These are phyloP conservation scores for Gavialis gangeticus DNA, from an alignment of 2,113 vertebrate species.

Conservation along the genomic window DNA sequence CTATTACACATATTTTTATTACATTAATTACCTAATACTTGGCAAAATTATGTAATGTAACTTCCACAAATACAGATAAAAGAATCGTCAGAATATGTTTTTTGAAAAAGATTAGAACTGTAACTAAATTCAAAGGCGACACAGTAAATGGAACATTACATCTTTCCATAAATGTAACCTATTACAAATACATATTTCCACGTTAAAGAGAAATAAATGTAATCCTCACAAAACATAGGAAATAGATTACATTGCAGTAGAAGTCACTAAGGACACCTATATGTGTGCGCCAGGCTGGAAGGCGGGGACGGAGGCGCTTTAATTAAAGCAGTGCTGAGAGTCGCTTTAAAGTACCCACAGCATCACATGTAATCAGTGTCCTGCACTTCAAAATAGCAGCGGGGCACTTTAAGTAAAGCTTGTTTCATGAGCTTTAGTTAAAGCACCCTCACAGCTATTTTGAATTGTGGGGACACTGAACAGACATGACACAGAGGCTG, in stretches of 20 bases:
- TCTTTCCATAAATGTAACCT: not conserved
- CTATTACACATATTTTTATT: not conserved
- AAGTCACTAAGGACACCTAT: not conserved
- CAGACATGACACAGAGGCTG: no score
- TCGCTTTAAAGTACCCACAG: no score
- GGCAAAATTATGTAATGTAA: not conserved
- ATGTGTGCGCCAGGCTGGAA: no score
- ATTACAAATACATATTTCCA: not conserved
- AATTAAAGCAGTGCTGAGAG: no score
- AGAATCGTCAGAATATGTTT: not conserved
- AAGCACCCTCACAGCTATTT: no score
- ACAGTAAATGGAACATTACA: not conserved
- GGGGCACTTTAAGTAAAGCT: no score
- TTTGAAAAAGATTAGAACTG: not conserved
- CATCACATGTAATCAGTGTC: no score
- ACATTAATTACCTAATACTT: not conserved
- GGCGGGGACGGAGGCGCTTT: no score
- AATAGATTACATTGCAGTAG: not conserved
- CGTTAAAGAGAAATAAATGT: not conserved
- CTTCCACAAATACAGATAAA: not conserved
- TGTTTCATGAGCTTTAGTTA: no score
- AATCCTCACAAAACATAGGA: not conserved
- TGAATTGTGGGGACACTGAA: no score
- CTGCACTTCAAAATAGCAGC: no score
- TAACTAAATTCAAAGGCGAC: not conserved